phyloP scores from a whole-genome alignment of 2,888 invertebrate species.

The Cosmopolites sordidus region DNA sequence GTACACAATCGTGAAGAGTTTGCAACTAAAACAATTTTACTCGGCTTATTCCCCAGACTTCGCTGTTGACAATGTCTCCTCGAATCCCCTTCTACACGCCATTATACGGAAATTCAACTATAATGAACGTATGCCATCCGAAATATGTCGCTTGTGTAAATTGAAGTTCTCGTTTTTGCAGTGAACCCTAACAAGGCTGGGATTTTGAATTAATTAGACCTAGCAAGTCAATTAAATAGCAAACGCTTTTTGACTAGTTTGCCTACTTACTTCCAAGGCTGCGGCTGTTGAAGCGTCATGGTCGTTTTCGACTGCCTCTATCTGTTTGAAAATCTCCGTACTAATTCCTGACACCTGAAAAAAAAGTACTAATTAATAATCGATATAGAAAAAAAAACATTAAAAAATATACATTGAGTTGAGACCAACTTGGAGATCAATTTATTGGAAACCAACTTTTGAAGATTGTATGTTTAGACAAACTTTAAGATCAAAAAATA shows the following conservation, averaged over 20 bases:
- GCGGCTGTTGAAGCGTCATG: slow-evolving; percentile 91
- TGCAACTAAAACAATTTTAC: slow-evolving; percentile 3
- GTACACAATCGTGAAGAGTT: neutral
- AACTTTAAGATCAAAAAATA: too few relatives aligned
- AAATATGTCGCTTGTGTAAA: too few relatives aligned
- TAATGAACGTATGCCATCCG: neutral
- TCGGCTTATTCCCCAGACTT: slow-evolving; percentile 5
- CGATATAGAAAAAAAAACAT: too few relatives aligned
- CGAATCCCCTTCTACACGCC: neutral
- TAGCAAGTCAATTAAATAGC: too few relatives aligned
- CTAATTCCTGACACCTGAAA: slow-evolving; percentile 90
- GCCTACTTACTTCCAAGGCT: slow-evolving; percentile 68
- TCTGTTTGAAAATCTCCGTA: slow-evolving; percentile 94
- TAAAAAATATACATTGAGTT: too few relatives aligned
- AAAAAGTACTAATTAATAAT: too few relatives aligned
- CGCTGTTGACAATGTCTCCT: slow-evolving; percentile 3
- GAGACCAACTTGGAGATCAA: too few relatives aligned
- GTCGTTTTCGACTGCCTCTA: slow-evolving; percentile 94
- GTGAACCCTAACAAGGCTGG: too few relatives aligned
- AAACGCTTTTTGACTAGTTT: neutral
- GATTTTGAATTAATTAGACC: too few relatives aligned
- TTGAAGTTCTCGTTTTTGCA: too few relatives aligned
- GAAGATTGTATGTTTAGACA: too few relatives aligned
- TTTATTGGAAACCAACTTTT: too few relatives aligned
- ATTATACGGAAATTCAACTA: neutral